Evolutionary conservation across 2,113 vertebrate species (phyloP).

Genomic region (Perca schrenkii): DNA sequence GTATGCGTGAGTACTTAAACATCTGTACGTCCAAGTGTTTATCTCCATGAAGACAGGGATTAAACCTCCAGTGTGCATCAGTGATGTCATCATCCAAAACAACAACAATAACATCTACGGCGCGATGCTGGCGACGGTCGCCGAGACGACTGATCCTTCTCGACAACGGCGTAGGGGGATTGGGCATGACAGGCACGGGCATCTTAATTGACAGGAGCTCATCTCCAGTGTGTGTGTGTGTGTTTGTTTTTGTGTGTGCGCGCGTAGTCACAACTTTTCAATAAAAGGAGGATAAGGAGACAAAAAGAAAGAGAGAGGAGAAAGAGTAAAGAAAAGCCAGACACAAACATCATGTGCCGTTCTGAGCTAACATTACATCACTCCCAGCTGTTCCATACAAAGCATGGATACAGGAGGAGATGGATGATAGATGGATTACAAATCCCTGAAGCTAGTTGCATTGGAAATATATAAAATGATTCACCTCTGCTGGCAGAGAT

Average conservation of each 20-base stretch:
- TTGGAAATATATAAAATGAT: slow-evolving; percentile 19
- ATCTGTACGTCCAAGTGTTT: slow-evolving; percentile 32
- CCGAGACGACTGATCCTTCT: slow-evolving; percentile 49
- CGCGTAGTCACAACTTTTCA: slow-evolving; percentile 9
- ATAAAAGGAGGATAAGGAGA: slow-evolving; percentile 20
- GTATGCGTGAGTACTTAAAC: background rate
- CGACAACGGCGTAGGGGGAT: slow-evolving; percentile 55
- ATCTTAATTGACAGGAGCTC: slow-evolving; percentile 54
- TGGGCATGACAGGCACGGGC: slow-evolving; percentile 44
- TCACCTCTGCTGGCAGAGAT: background rate
- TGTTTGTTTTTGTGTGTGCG: background rate
- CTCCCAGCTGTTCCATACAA: slow-evolving; percentile 37
- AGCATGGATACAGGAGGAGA: background rate
- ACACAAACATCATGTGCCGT: slow-evolving; percentile 27
- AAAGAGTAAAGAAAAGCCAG: slow-evolving; percentile 4
- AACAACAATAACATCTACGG: slow-evolving; percentile 51
- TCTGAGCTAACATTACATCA: slow-evolving; percentile 54
- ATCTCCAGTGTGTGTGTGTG: slow-evolving; percentile 29
- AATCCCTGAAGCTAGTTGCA: slow-evolving; percentile 21
- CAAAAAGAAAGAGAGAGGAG: slow-evolving; percentile 5
- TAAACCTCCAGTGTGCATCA: slow-evolving; percentile 47
- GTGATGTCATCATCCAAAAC: slow-evolving; percentile 58
- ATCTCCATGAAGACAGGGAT: slow-evolving; percentile 41
- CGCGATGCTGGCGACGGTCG: slow-evolving; percentile 19
- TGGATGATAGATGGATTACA: slow-evolving; percentile 30